Conservation (phyloP, 2,113 vertebrate species). For the Macquaria ambigua region DNA sequence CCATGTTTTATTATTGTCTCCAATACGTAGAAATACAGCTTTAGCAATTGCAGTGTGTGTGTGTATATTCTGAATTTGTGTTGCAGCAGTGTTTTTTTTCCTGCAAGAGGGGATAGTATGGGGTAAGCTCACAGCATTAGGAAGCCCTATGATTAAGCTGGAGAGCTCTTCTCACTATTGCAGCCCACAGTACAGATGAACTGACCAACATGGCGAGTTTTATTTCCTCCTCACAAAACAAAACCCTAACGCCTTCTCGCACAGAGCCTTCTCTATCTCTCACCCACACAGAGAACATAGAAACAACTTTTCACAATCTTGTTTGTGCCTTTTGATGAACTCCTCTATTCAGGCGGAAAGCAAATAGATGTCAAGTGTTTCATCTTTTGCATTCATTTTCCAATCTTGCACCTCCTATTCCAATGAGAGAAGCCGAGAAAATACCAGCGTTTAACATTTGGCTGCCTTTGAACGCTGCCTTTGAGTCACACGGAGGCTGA, state of each 20-base stretch:
- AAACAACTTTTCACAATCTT: conserved; percentile 25
- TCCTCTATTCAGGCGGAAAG: conserved; percentile 14
- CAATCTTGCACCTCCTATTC: background rate
- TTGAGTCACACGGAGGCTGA: background rate
- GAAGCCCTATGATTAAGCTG: conserved; percentile 34
- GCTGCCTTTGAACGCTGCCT: conserved; percentile 12
- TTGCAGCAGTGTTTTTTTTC: background rate
- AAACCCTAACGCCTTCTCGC: background rate
- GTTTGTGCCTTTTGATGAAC: conserved; percentile 40
- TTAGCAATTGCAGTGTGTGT: background rate
- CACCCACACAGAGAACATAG: conserved; percentile 19
- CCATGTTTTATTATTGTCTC: conserved; percentile 37
- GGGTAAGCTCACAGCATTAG: conserved; percentile 53
- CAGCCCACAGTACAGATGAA: conserved; percentile 26
- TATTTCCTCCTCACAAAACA: conserved; percentile 13
- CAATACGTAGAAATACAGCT: background rate
- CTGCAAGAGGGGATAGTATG: conserved; percentile 34
- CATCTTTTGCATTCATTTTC: conserved; percentile 24
- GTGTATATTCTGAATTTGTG: background rate
- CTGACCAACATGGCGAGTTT: background rate
- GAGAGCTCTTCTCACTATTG: conserved; percentile 19
- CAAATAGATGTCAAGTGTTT: conserved; percentile 22
- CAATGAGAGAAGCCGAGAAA: conserved; percentile 1
- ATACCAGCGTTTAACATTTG: conserved; percentile 33
- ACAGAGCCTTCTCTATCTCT: background rate